Conservation (phyloP, 2,113 vertebrate genomes). For the Colius striatus region DNA sequence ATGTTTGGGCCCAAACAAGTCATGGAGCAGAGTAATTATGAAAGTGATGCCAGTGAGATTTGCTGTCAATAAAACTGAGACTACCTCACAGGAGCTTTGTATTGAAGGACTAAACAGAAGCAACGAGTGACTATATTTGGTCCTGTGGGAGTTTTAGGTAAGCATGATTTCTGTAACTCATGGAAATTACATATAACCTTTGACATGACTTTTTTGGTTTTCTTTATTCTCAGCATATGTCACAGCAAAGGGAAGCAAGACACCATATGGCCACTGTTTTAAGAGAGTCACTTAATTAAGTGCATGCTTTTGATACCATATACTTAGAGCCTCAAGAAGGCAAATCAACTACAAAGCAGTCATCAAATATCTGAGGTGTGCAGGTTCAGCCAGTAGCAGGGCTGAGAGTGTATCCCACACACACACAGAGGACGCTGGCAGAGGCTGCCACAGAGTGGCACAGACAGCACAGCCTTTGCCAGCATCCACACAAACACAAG, state of each 20-base stretch:
- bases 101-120: constrained; percentile 33
- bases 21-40: neutral
- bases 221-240: neutral
- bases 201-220: neutral
- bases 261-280: neutral
- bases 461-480: neutral
- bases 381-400: accelerated
- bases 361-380: neutral
- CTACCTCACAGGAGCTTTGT: neutral
- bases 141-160: constrained; percentile 4
- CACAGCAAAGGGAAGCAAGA: neutral
- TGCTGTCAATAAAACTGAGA: neutral
- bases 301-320: neutral
- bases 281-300: neutral
- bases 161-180: constrained; percentile 8
- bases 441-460: neutral
- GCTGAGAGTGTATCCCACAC: no score
- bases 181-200: neutral
- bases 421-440: neutral
- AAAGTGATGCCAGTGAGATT: neutral
- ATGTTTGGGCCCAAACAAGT: neutral
- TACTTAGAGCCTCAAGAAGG: neutral
- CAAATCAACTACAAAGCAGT: neutral
- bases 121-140: constrained; percentile 21
- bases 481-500: neutral